Evolutionary conservation across 2,888 invertebrate species (phyloP), one percentile per base, ranked within the genome.

Genomic region (Diarsia dahlii): DNA sequence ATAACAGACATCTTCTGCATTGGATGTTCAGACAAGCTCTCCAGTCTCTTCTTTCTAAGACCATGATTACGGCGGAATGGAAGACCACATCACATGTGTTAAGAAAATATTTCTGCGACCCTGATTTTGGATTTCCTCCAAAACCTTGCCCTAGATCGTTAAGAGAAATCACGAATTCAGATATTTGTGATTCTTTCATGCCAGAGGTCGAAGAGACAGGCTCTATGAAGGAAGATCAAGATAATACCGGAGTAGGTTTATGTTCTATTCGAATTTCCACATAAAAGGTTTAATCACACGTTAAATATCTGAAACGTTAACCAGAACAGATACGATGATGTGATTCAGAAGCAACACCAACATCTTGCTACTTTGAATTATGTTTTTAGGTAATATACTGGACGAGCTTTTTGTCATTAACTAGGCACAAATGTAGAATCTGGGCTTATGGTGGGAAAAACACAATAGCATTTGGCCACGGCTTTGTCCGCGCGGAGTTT

Each of bases 11-110:
- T 3, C 82, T 91, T 9, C 76, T 95, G 0, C 95, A 96, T 79
- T 95, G 95, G 95, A 96, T 96, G 96, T 96, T 96, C 70, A 90
- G 94, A 73, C 91, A 94, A 88, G 95, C 96, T 0, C 88, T 96
- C 0, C 93, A 95, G 65, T 90, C 92, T 0, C 72, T 91, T 3
- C 86, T 96, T 0, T 71, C 66, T 0, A 95, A 92, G 76, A 90
- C 86, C n/a, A 84, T 96, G 0, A 48, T 63, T 0, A 46, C 77
- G 0, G 0, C 62, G 0, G 96, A 96, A 8, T 93, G 80, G 67
- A 82, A 79, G 0, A 62, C 87, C 0, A 92, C 91, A 0, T 93
- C 92, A 74, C 23, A 58, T 2, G 89, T 94, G 0, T 78, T 96
- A 0, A 92, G 95, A 71, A 89, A 89, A 46, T 93, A 90, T 70